These are phyloP conservation scores for Motacilla tschutschensis DNA, from an alignment of 2,113 vertebrate species.

Conservation along the genomic window DNA sequence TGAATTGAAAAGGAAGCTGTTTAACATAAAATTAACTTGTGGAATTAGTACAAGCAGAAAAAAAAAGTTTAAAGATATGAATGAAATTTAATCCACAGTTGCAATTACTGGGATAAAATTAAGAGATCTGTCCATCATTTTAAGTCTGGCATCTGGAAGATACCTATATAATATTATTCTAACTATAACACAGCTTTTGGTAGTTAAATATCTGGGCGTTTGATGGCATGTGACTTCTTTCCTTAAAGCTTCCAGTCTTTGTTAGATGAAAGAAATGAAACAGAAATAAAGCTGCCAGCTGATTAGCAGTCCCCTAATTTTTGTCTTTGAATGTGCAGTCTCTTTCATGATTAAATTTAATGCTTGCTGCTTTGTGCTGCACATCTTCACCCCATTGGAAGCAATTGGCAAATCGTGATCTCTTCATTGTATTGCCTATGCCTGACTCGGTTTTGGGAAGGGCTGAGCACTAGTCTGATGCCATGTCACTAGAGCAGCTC, in stretches of 20 bases:
- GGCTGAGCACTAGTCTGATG: neutral
- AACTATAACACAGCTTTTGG: neutral
- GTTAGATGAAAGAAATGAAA: neutral
- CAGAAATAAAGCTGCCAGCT: neutral
- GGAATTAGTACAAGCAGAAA: neutral
- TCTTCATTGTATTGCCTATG: neutral
- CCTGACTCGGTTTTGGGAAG: neutral
- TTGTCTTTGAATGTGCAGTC: neutral
- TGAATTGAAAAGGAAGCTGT: neutral
- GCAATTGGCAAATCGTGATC: neutral
- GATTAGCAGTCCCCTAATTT: neutral
- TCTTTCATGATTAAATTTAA: neutral
- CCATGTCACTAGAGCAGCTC: neutral
- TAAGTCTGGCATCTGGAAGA: neutral
- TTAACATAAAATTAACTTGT: constrained; percentile 4
- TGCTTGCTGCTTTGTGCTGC: neutral
- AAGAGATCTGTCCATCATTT: neutral
- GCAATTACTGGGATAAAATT: neutral
- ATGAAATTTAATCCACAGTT: neutral
- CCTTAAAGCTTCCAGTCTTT: neutral
- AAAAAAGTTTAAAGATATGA: neutral
- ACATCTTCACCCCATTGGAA: neutral
- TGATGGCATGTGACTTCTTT: neutral
- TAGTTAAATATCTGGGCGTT: neutral
- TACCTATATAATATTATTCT: neutral